Base-by-base conservation (phyloP, 2,113 vertebrate genomes). In the Heterochromis multidens region DNA sequence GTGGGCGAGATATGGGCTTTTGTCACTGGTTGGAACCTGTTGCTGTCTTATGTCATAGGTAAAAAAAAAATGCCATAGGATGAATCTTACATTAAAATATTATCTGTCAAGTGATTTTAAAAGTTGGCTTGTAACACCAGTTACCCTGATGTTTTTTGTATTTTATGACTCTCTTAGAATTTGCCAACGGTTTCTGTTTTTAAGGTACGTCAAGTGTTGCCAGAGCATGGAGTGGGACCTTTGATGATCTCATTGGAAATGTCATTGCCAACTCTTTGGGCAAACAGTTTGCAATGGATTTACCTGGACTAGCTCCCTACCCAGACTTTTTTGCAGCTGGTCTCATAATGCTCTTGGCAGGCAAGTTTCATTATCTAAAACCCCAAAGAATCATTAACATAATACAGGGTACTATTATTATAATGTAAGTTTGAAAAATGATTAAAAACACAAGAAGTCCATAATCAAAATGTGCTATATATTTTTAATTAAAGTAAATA, bases 21-120 rank as follows among this genome's bases (percentile, higher is more conserved):
- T 82, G 85, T 97, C 0, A 94, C 97, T 0, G 97, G 97, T 4
- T 97, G 97, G 97, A 98, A 98, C 89, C 89, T 98, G 74, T 86
- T 98, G 58, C 96, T 98, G 59, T 97, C 97, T 79, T 98, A 97
- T 31, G n/a, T 97, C 81, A 97, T 97, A 7, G 97, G 97, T 96
- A 97, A 89, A 49, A 70, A 49, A 70, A 88, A 25, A 35, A 35
- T 46, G 33, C 8, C 37, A 54, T n/a, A 21, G 70, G 52, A 54
- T 74, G 19, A 49, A 70, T 27, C 9, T 2, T 70, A 70, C 37
- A 46, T 17, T 70, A 70, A 70, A 70, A 70, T 70, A 0, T 27
- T 43, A 49, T 49, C 27, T 29, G 23, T 78, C 16, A 78, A 27
- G 54, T 81, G 2, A 37, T 80, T 54, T 80, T 52, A 59, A n/a